Evolutionary conservation across 1,140 invertebrate species (phyloP), one percentile per base, ranked within the genome.

Genomic region (Zaprionus vittiger): DNA sequence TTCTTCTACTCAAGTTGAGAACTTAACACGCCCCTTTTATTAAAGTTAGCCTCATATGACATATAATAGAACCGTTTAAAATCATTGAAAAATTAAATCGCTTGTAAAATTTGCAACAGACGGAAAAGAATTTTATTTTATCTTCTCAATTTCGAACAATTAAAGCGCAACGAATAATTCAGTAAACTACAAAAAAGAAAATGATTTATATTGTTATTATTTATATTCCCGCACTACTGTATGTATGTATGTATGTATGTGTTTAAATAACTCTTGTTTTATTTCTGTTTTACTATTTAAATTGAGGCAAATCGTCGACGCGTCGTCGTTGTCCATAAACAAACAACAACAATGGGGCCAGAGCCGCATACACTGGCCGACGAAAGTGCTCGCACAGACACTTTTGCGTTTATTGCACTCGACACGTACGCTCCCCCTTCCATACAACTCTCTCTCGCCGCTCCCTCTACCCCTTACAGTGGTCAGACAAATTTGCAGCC

Each of bases 401-500:
- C 86, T 89, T 85, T 52, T 79, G 56, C 85, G 85, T 89, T 89
- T 89, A 85, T 90, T 89, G 85, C 85, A 85, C 85, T 85, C 79
- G 55, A 24, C 49, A 15, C 20, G 22, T 61, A 41, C 22, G 28
- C 65, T 22, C 5, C 22, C 44, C 54, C 24, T 26, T 37, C 11
- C 22, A 24, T 11, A 22, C 22, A 28, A 3, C 17, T 37, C 14
- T 5, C 15, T 4, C 44, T 12, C 5, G 4, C 61, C 47, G 6
- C 5, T 1, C 26, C 31, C 1, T 54, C 7, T n/a, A 15, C 15
- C 34, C 52, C 28, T 26, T 37, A 52, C 73, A 70, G 67, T 89
- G 84, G 84, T 89, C 85, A 89, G 81, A 89, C 85, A 90, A 89
- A 89, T 89, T 89, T 90, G 81, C 84, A 89, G 79, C 49, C 69